Evolutionary conservation across 2,113 vertebrate species (phyloP).

Genomic region (Numida meleagris): DNA sequence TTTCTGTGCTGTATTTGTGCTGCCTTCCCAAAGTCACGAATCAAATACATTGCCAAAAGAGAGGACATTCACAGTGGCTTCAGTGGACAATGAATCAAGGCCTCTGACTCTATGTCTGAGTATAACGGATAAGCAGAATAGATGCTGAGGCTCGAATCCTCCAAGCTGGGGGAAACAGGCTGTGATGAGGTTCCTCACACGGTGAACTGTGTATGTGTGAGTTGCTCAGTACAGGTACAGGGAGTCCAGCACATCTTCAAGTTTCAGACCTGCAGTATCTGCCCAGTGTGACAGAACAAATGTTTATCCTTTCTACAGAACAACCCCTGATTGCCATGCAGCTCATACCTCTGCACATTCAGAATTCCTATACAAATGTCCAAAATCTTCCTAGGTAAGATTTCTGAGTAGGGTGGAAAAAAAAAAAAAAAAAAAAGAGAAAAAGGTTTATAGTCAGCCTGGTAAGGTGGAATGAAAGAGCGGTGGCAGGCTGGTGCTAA

Average conservation of each 20-base stretch:
- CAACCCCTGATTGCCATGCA: accelerated
- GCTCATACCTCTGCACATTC: background rate
- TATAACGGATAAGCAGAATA: background rate
- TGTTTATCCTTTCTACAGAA: background rate
- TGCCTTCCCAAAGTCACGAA: background rate
- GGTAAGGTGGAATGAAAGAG: background rate
- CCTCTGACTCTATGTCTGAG: background rate
- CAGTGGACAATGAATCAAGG: background rate
- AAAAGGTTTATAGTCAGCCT: background rate
- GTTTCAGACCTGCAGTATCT: background rate
- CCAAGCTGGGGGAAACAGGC: background rate
- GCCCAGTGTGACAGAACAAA: background rate
- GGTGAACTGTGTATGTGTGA: background rate
- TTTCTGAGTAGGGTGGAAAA: accelerated
- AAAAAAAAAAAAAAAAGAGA: no score
- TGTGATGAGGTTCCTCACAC: background rate
- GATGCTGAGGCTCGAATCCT: background rate
- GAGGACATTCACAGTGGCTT: background rate
- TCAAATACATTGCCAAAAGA: background rate
- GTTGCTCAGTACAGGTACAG: accelerated
- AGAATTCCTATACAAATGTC: background rate
- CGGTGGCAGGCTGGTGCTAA: background rate
- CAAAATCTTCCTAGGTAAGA: background rate
- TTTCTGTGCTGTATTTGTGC: background rate
- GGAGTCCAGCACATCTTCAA: accelerated